Base-by-base conservation (phyloP, 2,888 invertebrate genomes). In the Ectemnius cavifrons region DNA sequence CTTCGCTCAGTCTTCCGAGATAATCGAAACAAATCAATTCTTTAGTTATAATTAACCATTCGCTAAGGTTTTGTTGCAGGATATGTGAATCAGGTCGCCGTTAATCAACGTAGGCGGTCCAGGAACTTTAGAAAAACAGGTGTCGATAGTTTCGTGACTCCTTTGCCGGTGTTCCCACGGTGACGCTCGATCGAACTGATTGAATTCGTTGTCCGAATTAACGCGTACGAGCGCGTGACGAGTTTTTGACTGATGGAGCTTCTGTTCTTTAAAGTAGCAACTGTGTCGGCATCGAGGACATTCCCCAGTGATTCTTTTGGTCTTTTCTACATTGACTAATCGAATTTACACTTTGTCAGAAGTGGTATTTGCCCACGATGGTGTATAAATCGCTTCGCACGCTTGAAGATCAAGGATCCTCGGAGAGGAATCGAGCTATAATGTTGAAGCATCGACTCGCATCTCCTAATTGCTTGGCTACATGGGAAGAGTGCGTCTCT, bases 151-250 rank as follows among this genome's bases (percentile, higher is more conserved):
- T 49, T 49, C 49, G n/a, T 49, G 2, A 13, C 14, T 37, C 28
- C 28, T 49, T 52, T 11, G 4, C n/a, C 2, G 47, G 47, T 14
- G n/a, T 16, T 52, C 52, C 16, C 52, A 52, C 52, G 52, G 52
- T 14, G 52, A 16, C 52, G 52, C 14, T 14, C 52, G 52, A 52
- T 52, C 52, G 52, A 52, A 16, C 16, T 52, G n/a, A 52, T 52
- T 52, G 52, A 16, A 52, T 52, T 52, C 52, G 52, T 52, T 16
- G 52, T 16, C n/a, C 52, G 52, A 52, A 16, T 52, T 52, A 52
- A 52, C 16, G n/a, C 52, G 52, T 52, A 16, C 14, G 14, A 13
- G 52, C n/a, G 16, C 52, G 52, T 52, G 52, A 52, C 52, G 16
- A 52, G 16, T 52, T 52, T 37, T 37, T 52, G n/a, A 52, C 14